These are phyloP conservation scores for Drosophila pectinifera DNA, from an alignment of 1,140 invertebrate species.

Conservation along the genomic window DNA sequence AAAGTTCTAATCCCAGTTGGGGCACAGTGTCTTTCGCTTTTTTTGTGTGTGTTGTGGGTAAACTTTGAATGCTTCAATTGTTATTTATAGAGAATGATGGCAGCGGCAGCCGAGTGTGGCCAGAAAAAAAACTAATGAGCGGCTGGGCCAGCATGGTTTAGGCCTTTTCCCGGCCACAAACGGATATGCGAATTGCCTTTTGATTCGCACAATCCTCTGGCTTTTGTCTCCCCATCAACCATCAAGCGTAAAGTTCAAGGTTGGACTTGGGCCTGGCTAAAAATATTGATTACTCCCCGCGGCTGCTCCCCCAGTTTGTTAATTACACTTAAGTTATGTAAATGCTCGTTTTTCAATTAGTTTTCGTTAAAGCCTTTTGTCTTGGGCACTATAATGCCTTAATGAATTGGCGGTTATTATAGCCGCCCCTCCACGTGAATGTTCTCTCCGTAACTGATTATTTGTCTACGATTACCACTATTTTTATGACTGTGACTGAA, in stretches of 20 bases:
- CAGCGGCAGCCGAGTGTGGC: slow-evolving; percentile 61
- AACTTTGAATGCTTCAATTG: slow-evolving; percentile 75
- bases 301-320: slow-evolving; percentile 34
- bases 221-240: slow-evolving; percentile 20
- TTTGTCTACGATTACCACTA: slow-evolving; percentile 27
- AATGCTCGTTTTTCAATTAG: slow-evolving; percentile 76
- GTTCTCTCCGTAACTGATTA: slow-evolving; percentile 27
- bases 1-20: slow-evolving; percentile 63
- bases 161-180: slow-evolving; percentile 49
- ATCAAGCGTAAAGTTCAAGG: slow-evolving; percentile 62
- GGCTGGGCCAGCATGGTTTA: slow-evolving; percentile 20
- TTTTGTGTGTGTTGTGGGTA: slow-evolving; percentile 18
- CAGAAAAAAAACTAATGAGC: slow-evolving; percentile 65
- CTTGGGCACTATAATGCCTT: slow-evolving; percentile 46
- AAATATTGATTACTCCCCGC: slow-evolving; percentile 73
- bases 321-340: slow-evolving; percentile 81
- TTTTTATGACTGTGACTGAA: slow-evolving; percentile 14
- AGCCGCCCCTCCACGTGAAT: slow-evolving; percentile 5
- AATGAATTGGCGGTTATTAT: slow-evolving; percentile 54
- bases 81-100: slow-evolving; percentile 83
- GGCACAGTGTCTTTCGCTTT: slow-evolving; percentile 51
- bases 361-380: slow-evolving; percentile 60
- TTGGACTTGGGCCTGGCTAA: slow-evolving; percentile 47
- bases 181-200: slow-evolving; percentile 51
- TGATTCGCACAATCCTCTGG: slow-evolving; percentile 57